These are phyloP conservation scores for Amazona guildingii DNA, from an alignment of 2,113 vertebrate species.

Conservation along the genomic window DNA sequence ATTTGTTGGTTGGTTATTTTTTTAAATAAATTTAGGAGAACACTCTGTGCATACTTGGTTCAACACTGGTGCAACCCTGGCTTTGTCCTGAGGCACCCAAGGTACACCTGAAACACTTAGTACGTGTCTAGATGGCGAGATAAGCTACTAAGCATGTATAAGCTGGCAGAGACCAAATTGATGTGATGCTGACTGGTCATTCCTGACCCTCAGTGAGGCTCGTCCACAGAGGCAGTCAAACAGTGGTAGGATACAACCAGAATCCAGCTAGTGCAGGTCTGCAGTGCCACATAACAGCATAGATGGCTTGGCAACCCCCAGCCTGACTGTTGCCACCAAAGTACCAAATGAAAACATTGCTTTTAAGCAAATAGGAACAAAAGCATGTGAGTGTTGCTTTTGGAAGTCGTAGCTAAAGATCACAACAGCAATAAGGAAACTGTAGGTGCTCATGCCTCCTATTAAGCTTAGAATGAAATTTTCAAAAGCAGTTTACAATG, in stretches of 20 bases:
- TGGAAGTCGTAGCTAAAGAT: background rate
- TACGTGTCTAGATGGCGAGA: background rate
- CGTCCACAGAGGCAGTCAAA: fast-evolving
- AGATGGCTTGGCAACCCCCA: background rate
- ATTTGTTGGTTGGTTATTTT: background rate
- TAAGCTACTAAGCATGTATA: background rate
- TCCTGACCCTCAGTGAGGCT: background rate
- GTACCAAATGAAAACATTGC: background rate
- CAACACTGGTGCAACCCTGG: background rate
- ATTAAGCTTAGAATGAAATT: background rate
- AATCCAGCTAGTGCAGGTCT: background rate
- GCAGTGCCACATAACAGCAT: background rate
- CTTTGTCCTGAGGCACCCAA: background rate
- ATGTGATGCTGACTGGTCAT: fast-evolving
- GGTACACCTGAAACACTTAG: background rate
- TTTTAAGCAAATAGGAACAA: background rate
- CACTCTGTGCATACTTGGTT: background rate
- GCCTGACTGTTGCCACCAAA: background rate
- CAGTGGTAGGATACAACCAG: background rate
- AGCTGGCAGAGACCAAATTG: background rate
- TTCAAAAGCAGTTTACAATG: background rate
- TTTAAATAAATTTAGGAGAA: background rate
- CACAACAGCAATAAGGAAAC: background rate
- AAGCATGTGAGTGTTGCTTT: background rate
- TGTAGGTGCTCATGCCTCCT: background rate